phyloP scores from a whole-genome alignment of 2,888 invertebrate species.

The Macroteleia sp. region DNA sequence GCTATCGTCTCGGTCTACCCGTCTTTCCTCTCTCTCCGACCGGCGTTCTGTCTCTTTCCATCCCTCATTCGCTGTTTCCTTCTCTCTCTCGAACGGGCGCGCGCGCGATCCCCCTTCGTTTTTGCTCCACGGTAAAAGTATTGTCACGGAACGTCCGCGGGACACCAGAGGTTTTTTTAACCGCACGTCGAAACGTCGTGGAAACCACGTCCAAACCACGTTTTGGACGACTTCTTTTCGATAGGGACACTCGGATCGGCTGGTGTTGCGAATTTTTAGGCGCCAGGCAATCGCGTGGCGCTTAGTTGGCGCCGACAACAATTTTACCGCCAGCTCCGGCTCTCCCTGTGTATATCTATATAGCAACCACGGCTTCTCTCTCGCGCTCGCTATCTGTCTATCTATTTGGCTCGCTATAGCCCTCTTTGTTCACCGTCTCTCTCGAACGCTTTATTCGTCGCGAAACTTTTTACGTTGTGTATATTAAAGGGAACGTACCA shows the following conservation, averaged over 20 bases:
- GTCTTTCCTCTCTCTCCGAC: slow-evolving; percentile 50
- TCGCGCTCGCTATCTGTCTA: slow-evolving; percentile 60
- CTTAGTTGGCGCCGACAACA: slow-evolving; percentile 36
- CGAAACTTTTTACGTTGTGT: slow-evolving; percentile 82
- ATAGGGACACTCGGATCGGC: no score
- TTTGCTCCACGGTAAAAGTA: slow-evolving; percentile 13
- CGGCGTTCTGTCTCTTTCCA: slow-evolving; percentile 22
- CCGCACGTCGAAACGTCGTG: not conserved
- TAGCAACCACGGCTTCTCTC: slow-evolving; percentile 41
- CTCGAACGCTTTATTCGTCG: slow-evolving; percentile 76
- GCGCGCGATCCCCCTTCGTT: slow-evolving; percentile 59
- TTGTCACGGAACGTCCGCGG: slow-evolving; percentile 31
- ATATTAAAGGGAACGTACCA: slow-evolving; percentile 81
- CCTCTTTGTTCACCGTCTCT: slow-evolving; percentile 44
- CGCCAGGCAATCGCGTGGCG: slow-evolving; percentile 12
- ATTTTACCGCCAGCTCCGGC: slow-evolving; percentile 26
- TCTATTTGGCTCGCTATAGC: slow-evolving; percentile 54
- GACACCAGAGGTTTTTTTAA: slow-evolving; percentile 8
- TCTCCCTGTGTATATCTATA: slow-evolving; percentile 48
- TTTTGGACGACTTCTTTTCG: no score
- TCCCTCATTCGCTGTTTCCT: slow-evolving; percentile 1
- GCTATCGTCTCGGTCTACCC: slow-evolving; percentile 77
- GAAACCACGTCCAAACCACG: not conserved
- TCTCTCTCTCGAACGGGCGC: slow-evolving; percentile 48
- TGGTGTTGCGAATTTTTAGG: no score